Evolutionary conservation across 2,113 vertebrate species (phyloP), one percentile per base, ranked within the genome.

Genomic region (Polyodon spathula): DNA sequence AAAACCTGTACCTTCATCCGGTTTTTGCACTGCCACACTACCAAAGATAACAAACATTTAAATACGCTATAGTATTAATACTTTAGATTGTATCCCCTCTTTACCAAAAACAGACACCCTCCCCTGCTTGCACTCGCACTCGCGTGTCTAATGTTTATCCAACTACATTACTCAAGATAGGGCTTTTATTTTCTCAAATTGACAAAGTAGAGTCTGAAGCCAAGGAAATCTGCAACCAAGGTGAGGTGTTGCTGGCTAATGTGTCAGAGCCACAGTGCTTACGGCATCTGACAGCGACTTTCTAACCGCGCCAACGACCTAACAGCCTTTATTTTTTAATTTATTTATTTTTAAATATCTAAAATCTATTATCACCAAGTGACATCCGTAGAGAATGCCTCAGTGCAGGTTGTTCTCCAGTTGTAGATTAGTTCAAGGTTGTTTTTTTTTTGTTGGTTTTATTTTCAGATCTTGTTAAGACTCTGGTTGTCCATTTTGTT

Each of bases 41-140:
- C 84, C 86, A 86, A 90, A 81, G 85, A 84, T 66, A 89, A 83
- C n/a, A 87, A 79, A 90, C 89, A 91, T 89, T 84, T 88, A 92
- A 88, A 91, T 88, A 93, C 84, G 86, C 77, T 75, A 89, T 90
- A 88, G 89, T 81, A 77, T 87, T 78, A 88, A 88, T 81, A 87
- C 81, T 84, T 78, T 86, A 87, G 76, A 87, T 85, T 65, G 78
- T 82, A 78, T 38, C 76, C 74, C 80, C 81, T 69, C 72, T 74
- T 76, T n/a, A n/a, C 74, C 79, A 64, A 68, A 80, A 76, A 69
- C 72, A 44, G 65, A n/a, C 74, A 81, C 79, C 78, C 71, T 71
- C 27, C 61, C 66, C 69, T 15, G 14, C 57, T 69, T n/a, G n/a
- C 74, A 77, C 79, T 77, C 80, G 76, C 78, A 73, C 68, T 72